phyloP scores from a whole-genome alignment of 35 echinoderm and acorn worm genomes.

The Anneissia japonica region DNA sequence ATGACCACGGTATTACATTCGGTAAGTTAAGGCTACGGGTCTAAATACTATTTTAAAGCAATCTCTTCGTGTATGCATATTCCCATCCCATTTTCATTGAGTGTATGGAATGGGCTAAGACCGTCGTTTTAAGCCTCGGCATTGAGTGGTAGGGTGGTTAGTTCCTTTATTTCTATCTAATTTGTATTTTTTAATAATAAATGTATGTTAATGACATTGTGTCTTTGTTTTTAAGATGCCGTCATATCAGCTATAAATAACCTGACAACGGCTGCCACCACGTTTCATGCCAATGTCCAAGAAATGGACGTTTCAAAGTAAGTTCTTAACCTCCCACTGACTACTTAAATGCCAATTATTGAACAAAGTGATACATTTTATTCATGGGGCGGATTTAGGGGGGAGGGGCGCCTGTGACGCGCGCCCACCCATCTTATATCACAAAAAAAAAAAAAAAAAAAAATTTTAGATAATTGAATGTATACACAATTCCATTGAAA shows the following conservation, averaged over 20 bases:
- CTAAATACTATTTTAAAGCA: background rate
- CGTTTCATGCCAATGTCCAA: conserved; percentile 21
- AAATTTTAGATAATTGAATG: no score
- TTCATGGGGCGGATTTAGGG: no score
- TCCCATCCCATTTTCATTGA: background rate
- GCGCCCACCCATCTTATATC: no score
- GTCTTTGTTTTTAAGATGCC: conserved; percentile 48
- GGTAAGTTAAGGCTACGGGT: conserved; percentile 32
- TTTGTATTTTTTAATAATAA: no score
- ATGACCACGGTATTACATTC: conserved; percentile 49
- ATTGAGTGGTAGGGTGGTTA: no score
- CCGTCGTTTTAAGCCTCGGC: background rate
- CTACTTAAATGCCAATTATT: no score
- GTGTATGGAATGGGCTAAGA: no score
- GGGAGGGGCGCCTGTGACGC: no score
- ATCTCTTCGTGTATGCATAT: background rate
- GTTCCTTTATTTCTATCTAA: background rate
- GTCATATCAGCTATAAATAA: conserved; percentile 53
- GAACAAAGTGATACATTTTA: no score
- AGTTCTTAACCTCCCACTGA: conserved; percentile 13
- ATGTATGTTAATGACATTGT: no score
- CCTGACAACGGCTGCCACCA: conserved; percentile 39
- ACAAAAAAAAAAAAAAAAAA: no score
- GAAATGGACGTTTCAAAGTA: conserved; percentile 35
- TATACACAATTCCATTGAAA: no score